Conservation (phyloP, 1,140 invertebrate genomes). For the Zaprionus capensis region DNA sequence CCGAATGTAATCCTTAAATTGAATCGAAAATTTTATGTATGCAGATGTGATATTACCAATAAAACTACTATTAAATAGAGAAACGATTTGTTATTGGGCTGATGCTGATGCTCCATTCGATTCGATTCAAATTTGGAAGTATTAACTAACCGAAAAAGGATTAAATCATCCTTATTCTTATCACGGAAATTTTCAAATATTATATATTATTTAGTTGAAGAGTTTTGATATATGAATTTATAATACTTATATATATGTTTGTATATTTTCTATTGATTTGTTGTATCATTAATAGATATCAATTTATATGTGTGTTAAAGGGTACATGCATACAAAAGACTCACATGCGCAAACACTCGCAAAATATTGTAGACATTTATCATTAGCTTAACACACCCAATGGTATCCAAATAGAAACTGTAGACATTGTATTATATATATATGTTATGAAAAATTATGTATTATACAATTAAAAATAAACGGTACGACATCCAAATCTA, state of each 20-base stretch:
- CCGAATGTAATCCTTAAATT: constrained; percentile 95
- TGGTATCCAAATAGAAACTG: constrained; percentile 7
- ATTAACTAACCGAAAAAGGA: not conserved
- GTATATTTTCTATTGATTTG: not conserved
- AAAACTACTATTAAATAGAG: not conserved
- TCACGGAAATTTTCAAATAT: too few relatives aligned
- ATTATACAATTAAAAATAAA: constrained; percentile 19
- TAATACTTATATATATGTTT: not conserved
- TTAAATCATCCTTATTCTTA: too few relatives aligned
- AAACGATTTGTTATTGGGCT: not conserved
- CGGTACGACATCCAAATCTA: constrained; percentile 16
- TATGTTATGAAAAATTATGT: constrained; percentile 17
- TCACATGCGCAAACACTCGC: constrained; percentile 12
- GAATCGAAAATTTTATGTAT: constrained; percentile 52
- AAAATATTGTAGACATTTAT: constrained; percentile 22
- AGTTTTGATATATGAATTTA: not conserved
- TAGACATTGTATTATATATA: constrained; percentile 8
- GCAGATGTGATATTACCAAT: constrained; percentile 12
- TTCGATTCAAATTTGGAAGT: not conserved
- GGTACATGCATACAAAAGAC: constrained; percentile 40
- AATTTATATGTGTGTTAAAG: not conserved
- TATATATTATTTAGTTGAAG: too few relatives aligned
- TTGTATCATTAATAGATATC: constrained; percentile 3
- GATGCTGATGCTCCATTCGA: not conserved
- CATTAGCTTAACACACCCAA: constrained; percentile 15